A percentile compares a stretch with the other conserved stretches of the same genome.
Evolutionary conservation across 2,888 invertebrate species (phyloP).

Genomic region (Onthophagus sagittarius): DNA sequence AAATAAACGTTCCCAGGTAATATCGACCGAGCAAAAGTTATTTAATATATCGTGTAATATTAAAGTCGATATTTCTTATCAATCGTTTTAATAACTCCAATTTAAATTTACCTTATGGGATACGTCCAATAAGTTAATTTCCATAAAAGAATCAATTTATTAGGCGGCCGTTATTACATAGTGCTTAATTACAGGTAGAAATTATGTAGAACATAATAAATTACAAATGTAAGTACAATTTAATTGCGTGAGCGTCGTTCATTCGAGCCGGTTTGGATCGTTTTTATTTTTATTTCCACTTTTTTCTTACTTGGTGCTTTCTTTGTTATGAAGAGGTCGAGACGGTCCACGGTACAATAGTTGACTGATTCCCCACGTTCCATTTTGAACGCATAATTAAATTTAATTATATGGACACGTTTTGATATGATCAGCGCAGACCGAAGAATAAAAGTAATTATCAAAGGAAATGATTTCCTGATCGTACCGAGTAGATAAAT

Average conservation of each 20-base stretch:
- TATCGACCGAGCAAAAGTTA: not conserved
- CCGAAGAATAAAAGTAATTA: constrained; percentile 37
- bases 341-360: not conserved
- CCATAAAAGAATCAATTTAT: not conserved
- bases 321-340: constrained; percentile 14
- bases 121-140: not conserved
- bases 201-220: constrained; percentile 48
- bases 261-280: constrained; percentile 1
- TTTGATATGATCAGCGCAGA: constrained; percentile 33
- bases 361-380: constrained; percentile 24
- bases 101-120: not conserved
- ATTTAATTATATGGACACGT: constrained; percentile 34
- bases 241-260: constrained; percentile 41
- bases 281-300: constrained; percentile 1
- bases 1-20: not conserved
- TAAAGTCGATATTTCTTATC: not conserved
- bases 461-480: constrained; percentile 34
- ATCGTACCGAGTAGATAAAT: constrained; percentile 23
- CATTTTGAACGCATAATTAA: constrained; percentile 28
- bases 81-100: not conserved
- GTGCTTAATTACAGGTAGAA: constrained; percentile 43
- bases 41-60: not conserved
- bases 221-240: constrained; percentile 49
- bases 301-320: constrained; percentile 12
- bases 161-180: constrained; percentile 14